A percentile compares a stretch with the other conserved stretches of the same genome.
Conservation (phyloP, 2,797 vertebrate species). For the Gymnocypris eckloni region DNA sequence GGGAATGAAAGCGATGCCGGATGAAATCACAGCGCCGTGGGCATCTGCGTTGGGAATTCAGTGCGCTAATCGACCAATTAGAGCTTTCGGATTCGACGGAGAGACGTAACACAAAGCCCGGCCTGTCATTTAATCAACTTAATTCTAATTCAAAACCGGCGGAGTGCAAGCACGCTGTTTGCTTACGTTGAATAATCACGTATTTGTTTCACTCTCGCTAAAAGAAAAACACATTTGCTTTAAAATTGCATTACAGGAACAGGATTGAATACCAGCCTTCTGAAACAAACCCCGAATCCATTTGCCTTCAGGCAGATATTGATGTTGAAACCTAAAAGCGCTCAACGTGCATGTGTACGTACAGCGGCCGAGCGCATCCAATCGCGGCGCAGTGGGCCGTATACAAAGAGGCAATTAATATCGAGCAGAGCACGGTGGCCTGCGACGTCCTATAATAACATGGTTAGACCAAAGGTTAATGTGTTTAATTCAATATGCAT, state of each 20-base stretch:
- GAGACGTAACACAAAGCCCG: not conserved
- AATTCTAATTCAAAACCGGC: conserved; percentile 23
- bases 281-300: conserved; percentile 41
- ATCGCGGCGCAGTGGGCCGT: conserved; percentile 65
- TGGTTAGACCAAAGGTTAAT: conserved; percentile 91
- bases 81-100: conserved; percentile 21
- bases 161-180: conserved; percentile 39
- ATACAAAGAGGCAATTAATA: conserved; percentile 86
- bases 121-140: conserved; percentile 44
- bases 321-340: conserved; percentile 34
- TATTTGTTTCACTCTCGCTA: conserved; percentile 6
- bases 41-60: conserved; percentile 36
- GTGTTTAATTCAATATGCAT: conserved; percentile 87
- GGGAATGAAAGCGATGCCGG: conserved; percentile 14
- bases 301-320: conserved; percentile 34
- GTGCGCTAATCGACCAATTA: conserved; percentile 36
- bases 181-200: conserved; percentile 45
- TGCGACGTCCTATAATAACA: conserved; percentile 84
- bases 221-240: conserved; percentile 43
- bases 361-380: conserved; percentile 30
- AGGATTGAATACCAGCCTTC: conserved; percentile 21
- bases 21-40: not conserved
- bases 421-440: conserved; percentile 76
- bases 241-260: conserved; percentile 40
- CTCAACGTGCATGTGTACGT: conserved; percentile 29